Evolutionary conservation across 1,140 invertebrate species (phyloP).

Genomic region (Coptotermes formosanus): DNA sequence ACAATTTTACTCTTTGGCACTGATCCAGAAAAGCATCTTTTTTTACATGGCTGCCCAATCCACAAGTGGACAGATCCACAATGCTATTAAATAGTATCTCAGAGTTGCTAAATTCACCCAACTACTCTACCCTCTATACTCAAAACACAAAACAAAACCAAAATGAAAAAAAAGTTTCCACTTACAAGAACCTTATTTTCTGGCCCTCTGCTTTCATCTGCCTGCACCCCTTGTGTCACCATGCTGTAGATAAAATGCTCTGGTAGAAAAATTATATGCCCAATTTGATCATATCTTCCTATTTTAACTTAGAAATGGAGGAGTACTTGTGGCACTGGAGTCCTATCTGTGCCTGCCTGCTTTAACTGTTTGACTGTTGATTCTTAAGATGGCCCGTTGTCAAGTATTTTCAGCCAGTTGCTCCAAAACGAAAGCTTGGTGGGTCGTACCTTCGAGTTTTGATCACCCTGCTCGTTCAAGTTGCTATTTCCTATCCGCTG

Average conservation of each 20-base stretch:
- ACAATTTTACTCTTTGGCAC: too few relatives aligned
- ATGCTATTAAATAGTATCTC: not conserved
- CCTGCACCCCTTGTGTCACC: not conserved
- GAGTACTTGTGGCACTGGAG: not conserved
- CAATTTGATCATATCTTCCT: constrained; percentile 20
- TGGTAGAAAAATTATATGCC: not conserved
- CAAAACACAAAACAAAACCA: constrained; percentile 18
- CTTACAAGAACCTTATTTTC: constrained; percentile 23
- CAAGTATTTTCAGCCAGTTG: constrained; percentile 53
- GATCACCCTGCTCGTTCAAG: constrained; percentile 27
- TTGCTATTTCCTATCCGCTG: not conserved
- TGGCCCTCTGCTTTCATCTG: not conserved
- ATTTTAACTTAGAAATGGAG: constrained; percentile 15
- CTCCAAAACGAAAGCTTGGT: constrained; percentile 63
- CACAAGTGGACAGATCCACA: constrained; percentile 8
- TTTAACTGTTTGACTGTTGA: not conserved
- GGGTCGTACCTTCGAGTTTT: constrained; percentile 65
- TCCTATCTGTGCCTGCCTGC: constrained; percentile 23
- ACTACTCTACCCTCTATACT: not conserved
- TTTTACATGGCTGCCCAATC: not conserved
- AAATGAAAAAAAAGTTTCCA: constrained; percentile 24
- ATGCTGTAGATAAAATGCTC: not conserved
- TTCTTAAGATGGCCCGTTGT: constrained; percentile 30
- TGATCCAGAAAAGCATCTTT: too few relatives aligned
- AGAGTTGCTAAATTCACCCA: not conserved